Conservation (phyloP, 2,888 invertebrate genomes). For the Lycia hirtaria region DNA sequence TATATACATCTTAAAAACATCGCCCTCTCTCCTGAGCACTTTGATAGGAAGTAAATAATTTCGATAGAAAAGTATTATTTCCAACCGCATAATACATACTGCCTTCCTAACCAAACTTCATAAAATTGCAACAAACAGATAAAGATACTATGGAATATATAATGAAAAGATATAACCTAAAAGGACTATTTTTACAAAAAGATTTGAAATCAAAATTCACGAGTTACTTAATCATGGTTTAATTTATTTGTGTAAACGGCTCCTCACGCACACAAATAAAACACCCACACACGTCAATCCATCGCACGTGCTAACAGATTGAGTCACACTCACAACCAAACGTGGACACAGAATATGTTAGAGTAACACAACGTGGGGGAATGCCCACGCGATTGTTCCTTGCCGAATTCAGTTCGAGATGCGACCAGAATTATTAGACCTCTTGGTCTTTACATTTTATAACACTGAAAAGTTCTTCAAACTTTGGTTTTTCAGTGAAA, state of each 20-base stretch:
- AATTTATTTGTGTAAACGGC: constrained; percentile 8
- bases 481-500: constrained; percentile 1
- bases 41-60: too few relatives aligned
- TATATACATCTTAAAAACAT: too few relatives aligned
- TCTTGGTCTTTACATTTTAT: not conserved
- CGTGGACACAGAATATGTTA: constrained; percentile 18
- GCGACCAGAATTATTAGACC: constrained; percentile 40
- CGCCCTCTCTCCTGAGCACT: too few relatives aligned
- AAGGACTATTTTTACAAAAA: too few relatives aligned
- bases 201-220: too few relatives aligned
- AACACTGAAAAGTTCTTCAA: not conserved
- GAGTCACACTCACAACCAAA: constrained; percentile 10
- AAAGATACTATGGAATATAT: too few relatives aligned
- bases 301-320: constrained; percentile 12
- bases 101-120: too few relatives aligned
- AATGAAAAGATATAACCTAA: too few relatives aligned
- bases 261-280: constrained; percentile 8
- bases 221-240: constrained; percentile 11
- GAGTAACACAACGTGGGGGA: constrained; percentile 26
- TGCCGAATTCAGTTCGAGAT: constrained; percentile 27
- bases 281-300: constrained; percentile 19
- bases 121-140: too few relatives aligned
- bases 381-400: constrained; percentile 25
- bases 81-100: too few relatives aligned
- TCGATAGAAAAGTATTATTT: too few relatives aligned